A percentile compares a stretch with the other conserved stretches of the same genome.
These are phyloP conservation scores for Acrocephalus arundinaceus DNA, from an alignment of 2,113 vertebrate genomes.

Conservation along the genomic window DNA sequence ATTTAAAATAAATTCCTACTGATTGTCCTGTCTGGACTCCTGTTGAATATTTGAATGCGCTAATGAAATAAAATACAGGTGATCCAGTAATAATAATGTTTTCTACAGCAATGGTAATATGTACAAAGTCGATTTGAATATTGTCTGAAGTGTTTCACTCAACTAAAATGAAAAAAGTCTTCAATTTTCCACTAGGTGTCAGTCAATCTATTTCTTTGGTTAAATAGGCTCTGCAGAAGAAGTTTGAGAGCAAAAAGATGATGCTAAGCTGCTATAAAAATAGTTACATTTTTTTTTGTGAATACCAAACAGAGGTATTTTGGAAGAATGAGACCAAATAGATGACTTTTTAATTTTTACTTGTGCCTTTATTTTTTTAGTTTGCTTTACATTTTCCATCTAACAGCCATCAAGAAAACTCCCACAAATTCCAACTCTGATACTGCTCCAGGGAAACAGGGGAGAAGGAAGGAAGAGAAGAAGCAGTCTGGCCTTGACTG, in stretches of 20 bases:
- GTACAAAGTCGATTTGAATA: neutral
- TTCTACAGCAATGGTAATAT: neutral
- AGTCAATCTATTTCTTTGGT: conserved; percentile 13
- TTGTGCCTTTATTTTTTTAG: neutral
- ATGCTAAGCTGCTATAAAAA: neutral
- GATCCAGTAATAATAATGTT: neutral
- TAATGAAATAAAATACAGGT: neutral
- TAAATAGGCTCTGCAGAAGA: neutral
- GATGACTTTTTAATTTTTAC: neutral
- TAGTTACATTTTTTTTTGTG: neutral
- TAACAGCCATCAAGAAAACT: neutral
- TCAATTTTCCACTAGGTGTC: conserved; percentile 51
- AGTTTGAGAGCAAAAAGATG: neutral
- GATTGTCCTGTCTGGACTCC: neutral
- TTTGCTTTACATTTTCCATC: neutral
- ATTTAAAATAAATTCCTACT: neutral
- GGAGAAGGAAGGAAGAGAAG: neutral
- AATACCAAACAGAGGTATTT: neutral
- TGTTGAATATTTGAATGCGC: neutral
- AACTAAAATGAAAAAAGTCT: neutral
- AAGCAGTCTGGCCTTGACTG: neutral
- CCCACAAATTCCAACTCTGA: neutral
- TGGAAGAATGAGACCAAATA: neutral
- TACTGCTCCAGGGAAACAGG: neutral
- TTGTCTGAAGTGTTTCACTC: neutral